These are phyloP conservation scores for Papilio helenus DNA, from an alignment of 1,140 invertebrate species.

Conservation along the genomic window DNA sequence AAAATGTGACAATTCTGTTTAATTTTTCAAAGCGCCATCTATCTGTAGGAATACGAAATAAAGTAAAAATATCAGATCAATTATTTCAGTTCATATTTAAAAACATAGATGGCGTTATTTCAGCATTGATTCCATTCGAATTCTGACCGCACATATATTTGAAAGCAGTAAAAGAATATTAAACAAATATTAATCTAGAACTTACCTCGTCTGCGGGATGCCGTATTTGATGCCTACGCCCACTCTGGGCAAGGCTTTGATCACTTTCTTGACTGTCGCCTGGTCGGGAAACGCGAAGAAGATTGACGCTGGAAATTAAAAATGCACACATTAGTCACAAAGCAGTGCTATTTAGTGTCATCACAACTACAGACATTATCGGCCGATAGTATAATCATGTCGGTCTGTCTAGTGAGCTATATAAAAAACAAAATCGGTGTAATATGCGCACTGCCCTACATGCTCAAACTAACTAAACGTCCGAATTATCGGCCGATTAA, in stretches of 20 bases:
- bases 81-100: not conserved
- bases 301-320: conserved; percentile 92
- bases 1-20: not conserved
- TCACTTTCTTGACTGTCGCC: conserved; percentile 98
- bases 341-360: not conserved
- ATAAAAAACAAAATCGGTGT: too few relatives aligned
- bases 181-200: conserved; percentile 37
- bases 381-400: too few relatives aligned
- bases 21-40: conserved; percentile 27
- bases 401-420: too few relatives aligned
- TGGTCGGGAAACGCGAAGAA: conserved; percentile 99
- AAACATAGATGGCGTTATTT: conserved; percentile 27
- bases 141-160: not conserved
- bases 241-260: conserved; percentile 97
- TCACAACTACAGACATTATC: too few relatives aligned
- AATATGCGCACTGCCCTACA: too few relatives aligned
- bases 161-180: not conserved
- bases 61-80: not conserved
- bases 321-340: not conserved
- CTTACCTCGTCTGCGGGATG: conserved; percentile 97
- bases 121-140: not conserved
- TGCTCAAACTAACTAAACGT: too few relatives aligned
- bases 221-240: conserved; percentile 99
- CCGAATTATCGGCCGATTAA: too few relatives aligned
- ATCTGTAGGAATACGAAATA: conserved; percentile 1